Evolutionary conservation across 2,888 invertebrate species (phyloP).

Genomic region (Cactoblastis cactorum): DNA sequence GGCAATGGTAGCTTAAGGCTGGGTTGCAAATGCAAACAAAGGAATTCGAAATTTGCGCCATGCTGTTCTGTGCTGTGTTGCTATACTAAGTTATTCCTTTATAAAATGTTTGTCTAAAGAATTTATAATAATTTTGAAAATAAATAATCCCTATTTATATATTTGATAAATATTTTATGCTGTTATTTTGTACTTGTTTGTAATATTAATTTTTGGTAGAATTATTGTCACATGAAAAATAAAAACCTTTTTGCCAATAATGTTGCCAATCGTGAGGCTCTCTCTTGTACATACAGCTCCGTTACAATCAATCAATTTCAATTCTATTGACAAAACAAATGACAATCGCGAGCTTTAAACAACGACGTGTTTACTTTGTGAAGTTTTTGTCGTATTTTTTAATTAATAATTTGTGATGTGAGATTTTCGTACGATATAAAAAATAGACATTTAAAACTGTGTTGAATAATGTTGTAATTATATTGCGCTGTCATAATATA

Average conservation of each 20-base stretch:
- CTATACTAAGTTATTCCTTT: no score
- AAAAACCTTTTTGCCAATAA: not conserved
- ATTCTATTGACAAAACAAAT: not conserved
- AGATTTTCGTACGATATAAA: not conserved
- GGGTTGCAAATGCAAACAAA: no score
- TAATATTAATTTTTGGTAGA: not conserved
- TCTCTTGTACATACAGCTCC: no score
- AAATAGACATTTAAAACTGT: not conserved
- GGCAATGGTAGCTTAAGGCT: no score
- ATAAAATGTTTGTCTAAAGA: no score
- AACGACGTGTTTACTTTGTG: conserved; percentile 4
- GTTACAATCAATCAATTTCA: conserved; percentile 4
- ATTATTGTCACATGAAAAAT: not conserved
- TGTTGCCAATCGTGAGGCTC: not conserved
- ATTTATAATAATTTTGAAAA: no score
- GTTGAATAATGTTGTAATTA: not conserved
- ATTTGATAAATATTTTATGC: no score
- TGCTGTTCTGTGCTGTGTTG: no score
- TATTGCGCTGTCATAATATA: not conserved
- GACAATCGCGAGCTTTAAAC: conserved; percentile 5
- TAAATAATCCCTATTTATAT: no score
- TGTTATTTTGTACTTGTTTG: no score
- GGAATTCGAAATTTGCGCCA: no score
- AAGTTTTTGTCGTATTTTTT: not conserved
- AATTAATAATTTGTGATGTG: not conserved